These are phyloP conservation scores for Thaumetopoea pityocampa DNA, from an alignment of 1,140 invertebrate species.

Conservation along the genomic window DNA sequence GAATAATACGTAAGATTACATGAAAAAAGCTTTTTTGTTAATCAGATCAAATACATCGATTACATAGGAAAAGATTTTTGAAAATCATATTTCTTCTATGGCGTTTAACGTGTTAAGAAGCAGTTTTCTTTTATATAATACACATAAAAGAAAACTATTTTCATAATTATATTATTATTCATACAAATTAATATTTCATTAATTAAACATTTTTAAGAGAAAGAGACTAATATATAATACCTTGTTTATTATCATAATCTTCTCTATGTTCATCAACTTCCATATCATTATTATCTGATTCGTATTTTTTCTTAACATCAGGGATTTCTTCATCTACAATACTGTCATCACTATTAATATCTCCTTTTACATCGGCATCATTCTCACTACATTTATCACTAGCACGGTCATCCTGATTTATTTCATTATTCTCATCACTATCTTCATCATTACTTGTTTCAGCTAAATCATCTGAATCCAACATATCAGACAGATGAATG, in stretches of 20 bases:
- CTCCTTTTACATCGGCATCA: constrained; percentile 24
- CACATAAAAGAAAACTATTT: no score
- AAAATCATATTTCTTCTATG: no score
- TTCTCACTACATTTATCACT: constrained; percentile 16
- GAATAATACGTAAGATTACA: no score
- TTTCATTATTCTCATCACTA: constrained; percentile 21
- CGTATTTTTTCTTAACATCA: constrained; percentile 16
- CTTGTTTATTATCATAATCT: constrained; percentile 24
- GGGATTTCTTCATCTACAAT: constrained; percentile 15
- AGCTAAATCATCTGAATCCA: constrained; percentile 53
- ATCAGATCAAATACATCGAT: no score
- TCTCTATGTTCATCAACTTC: constrained; percentile 25
- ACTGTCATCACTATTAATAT: constrained; percentile 19
- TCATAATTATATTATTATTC: no score
- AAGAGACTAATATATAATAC: constrained; percentile 6
- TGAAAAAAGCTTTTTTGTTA: no score
- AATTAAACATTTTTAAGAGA: no score
- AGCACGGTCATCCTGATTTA: no score
- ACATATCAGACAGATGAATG: constrained; percentile 55
- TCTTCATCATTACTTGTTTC: constrained; percentile 42
- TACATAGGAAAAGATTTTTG: no score
- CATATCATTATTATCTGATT: constrained; percentile 20
- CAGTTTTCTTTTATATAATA: no score
- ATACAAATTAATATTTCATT: no score
- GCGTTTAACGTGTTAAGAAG: no score